Conservation (phyloP, 2,113 vertebrate genomes). For the Hiodon tergisus region DNA sequence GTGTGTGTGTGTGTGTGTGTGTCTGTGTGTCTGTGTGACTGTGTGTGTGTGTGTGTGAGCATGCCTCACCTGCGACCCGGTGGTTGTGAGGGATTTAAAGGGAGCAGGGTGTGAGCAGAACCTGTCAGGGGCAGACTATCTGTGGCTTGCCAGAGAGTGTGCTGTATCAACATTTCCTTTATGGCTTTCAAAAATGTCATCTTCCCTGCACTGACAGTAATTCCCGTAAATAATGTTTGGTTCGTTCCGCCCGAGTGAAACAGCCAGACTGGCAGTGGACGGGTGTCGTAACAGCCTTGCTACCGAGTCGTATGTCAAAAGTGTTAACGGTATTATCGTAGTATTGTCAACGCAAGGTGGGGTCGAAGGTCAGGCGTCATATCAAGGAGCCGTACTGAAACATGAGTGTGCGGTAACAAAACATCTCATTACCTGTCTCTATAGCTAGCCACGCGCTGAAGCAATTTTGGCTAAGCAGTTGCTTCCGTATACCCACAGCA, state of each 20-base stretch:
- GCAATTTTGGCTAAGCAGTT: no score
- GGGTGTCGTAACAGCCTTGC: not conserved
- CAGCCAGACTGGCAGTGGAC: not conserved
- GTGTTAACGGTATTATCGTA: no score
- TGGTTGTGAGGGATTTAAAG: slow-evolving; percentile 41
- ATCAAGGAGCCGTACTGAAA: no score
- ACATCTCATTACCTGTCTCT: no score
- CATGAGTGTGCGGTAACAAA: no score
- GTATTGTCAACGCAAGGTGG: no score
- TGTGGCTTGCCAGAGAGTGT: slow-evolving; percentile 50
- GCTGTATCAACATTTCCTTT: slow-evolving; percentile 61
- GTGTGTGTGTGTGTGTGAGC: not conserved
- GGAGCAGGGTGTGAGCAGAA: slow-evolving; percentile 44
- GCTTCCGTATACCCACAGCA: no score
- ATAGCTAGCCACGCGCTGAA: no score
- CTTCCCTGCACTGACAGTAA: slow-evolving; percentile 62
- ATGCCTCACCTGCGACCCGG: slow-evolving; percentile 29
- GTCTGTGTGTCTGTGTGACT: no score
- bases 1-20: no score
- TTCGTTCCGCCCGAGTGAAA: slow-evolving; percentile 30
- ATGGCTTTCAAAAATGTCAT: slow-evolving; percentile 56
- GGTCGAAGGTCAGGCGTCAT: no score
- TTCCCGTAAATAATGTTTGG: slow-evolving; percentile 56
- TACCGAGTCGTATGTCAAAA: no score
- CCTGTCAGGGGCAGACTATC: slow-evolving; percentile 44